These are phyloP conservation scores for Pteromalus puparum DNA, from an alignment of 1,140 invertebrate species.

Conservation along the genomic window DNA sequence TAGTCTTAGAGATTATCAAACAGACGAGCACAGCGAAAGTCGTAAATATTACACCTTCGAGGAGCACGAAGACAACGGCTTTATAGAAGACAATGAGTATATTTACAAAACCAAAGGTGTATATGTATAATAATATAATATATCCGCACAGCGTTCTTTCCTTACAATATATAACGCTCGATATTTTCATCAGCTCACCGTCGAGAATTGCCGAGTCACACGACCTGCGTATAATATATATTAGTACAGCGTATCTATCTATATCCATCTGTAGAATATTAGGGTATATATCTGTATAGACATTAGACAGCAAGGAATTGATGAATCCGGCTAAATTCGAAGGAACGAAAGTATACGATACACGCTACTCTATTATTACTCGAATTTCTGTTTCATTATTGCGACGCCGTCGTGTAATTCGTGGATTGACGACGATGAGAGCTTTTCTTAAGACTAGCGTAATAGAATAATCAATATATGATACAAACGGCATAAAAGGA, in stretches of 20 bases:
- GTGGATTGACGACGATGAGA: neutral
- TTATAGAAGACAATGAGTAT: conserved; percentile 18
- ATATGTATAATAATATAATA: too few species aligned
- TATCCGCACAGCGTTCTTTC: neutral
- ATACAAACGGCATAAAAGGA: conserved; percentile 34
- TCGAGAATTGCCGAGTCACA: neutral
- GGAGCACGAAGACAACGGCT: conserved; percentile 18
- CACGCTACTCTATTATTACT: neutral
- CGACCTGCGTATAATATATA: neutral
- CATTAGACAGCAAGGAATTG: neutral
- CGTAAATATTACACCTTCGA: conserved; percentile 30
- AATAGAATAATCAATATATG: conserved; percentile 8
- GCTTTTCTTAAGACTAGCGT: neutral
- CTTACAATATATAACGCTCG: too few species aligned
- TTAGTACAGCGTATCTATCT: neutral
- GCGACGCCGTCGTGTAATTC: neutral
- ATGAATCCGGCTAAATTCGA: neutral
- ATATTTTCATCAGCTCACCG: neutral
- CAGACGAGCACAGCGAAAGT: conserved; percentile 35
- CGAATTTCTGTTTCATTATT: neutral
- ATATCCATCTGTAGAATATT: neutral
- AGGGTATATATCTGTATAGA: neutral
- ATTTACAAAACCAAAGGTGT: conserved; percentile 20
- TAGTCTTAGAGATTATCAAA: conserved; percentile 30
- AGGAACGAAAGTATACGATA: neutral